Evolutionary conservation across 2,888 invertebrate genomes (phyloP).

Genomic region (Drosophila affinis): DNA sequence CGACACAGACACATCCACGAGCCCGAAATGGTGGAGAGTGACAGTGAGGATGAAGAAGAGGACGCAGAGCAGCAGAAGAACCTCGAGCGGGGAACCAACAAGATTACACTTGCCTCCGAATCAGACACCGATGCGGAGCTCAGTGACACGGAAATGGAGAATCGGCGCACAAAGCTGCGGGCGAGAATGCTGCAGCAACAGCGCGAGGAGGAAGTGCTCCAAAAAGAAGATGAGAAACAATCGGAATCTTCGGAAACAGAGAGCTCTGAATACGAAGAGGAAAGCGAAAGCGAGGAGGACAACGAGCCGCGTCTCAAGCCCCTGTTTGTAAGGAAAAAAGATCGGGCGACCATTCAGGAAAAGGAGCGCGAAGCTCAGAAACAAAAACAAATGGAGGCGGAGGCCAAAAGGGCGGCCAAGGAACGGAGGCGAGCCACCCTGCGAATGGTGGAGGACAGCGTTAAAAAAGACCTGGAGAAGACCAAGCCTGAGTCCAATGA

Average conservation of each 20-base stretch:
- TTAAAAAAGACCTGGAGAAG: slow-evolving; percentile 91
- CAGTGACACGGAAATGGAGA: slow-evolving; percentile 93
- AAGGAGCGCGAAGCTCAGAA: slow-evolving; percentile 94
- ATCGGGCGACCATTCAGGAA: slow-evolving; percentile 97
- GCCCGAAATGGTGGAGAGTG: slow-evolving; percentile 86
- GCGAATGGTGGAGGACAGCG: slow-evolving; percentile 94
- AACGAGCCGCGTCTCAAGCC: slow-evolving; percentile 96
- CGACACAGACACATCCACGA: slow-evolving; percentile 87
- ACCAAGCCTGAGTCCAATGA: slow-evolving; percentile 88
- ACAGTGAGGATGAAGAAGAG: slow-evolving; percentile 82
- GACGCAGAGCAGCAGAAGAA: slow-evolving; percentile 82
- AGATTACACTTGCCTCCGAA: slow-evolving; percentile 83
- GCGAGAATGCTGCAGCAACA: slow-evolving; percentile 88
- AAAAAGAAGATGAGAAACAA: slow-evolving; percentile 86
- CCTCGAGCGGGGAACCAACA: slow-evolving; percentile 82
- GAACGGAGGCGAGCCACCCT: slow-evolving; percentile 94
- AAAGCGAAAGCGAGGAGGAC: slow-evolving; percentile 95
- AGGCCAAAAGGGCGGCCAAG: slow-evolving; percentile 93
- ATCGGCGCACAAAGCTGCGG: slow-evolving; percentile 88
- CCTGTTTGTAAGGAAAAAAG: slow-evolving; percentile 96
- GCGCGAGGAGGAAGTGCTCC: slow-evolving; percentile 87
- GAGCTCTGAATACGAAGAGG: slow-evolving; percentile 91
- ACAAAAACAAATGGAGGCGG: slow-evolving; percentile 92
- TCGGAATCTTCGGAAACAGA: slow-evolving; percentile 88
- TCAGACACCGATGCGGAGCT: slow-evolving; percentile 92